Evolutionary conservation across 2,113 vertebrate species (phyloP).

Genomic region (Eulemur macaco): DNA sequence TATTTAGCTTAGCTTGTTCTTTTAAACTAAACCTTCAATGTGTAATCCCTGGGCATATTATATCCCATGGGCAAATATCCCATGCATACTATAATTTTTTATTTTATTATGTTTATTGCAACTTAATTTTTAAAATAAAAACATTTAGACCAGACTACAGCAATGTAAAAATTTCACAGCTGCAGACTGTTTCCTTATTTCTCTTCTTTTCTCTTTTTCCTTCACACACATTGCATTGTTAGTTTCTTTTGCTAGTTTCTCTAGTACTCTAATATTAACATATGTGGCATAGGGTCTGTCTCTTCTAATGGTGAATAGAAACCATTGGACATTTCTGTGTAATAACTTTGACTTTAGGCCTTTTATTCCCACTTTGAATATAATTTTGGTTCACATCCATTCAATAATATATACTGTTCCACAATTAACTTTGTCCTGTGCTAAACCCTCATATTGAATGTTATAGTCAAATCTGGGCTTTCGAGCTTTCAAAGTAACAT

Average conservation of each 20-base stretch:
- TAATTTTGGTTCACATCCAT: not conserved
- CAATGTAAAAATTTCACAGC: not conserved
- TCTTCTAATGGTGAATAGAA: not conserved
- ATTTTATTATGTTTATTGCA: conserved; percentile 7
- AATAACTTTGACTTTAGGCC: not conserved
- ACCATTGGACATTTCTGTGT: not conserved
- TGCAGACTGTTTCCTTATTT: not conserved
- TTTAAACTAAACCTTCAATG: conserved; percentile 32
- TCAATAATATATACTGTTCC: not conserved
- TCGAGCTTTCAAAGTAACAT: not conserved
- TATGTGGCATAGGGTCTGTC: not conserved
- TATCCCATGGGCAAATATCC: no score
- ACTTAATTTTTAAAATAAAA: conserved; percentile 7
- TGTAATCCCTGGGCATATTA: not conserved
- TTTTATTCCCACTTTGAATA: not conserved
- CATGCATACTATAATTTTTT: not conserved
- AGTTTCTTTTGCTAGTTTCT: not conserved
- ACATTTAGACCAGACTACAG: not conserved
- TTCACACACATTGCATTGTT: not conserved
- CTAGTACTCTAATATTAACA: conserved; percentile 37
- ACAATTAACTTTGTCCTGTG: conserved; percentile 12
- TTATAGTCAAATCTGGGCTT: not conserved
- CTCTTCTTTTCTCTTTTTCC: not conserved
- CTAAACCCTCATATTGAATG: not conserved
- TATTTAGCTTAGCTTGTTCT: conserved; percentile 27